Percentiles rank a stretch among this genome's conserved stretches.
phyloP scores from a whole-genome alignment of 2,797 vertebrate genomes.

The Artibeus lituratus region DNA sequence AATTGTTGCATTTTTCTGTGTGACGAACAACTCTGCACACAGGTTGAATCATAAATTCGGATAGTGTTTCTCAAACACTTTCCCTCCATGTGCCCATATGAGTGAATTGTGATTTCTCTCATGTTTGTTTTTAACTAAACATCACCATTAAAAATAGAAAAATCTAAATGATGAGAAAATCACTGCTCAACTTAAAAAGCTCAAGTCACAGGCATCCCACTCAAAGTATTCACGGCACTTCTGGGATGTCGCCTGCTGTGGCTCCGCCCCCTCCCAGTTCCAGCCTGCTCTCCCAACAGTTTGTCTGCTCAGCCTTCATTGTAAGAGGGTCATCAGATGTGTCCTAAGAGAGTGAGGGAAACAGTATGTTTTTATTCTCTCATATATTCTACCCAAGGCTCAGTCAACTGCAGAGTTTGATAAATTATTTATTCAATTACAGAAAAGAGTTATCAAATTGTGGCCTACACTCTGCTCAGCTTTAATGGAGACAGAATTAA shows the following conservation, averaged over 20 bases:
- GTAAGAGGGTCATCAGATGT: not conserved
- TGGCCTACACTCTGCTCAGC: not conserved
- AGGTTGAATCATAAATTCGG: not conserved
- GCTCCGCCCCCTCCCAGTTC: not conserved
- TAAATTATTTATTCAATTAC: not conserved
- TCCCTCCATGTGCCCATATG: not conserved
- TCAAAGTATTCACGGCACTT: conserved; percentile 55
- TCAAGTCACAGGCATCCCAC: conserved; percentile 33
- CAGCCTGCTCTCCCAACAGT: not conserved
- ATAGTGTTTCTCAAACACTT: not conserved
- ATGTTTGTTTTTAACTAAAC: conserved; percentile 46
- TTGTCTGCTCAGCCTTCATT: conserved; percentile 10
- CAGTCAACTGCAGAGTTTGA: not conserved
- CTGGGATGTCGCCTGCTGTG: not conserved
- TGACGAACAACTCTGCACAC: not conserved
- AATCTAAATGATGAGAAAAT: conserved; percentile 45
- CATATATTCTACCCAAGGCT: not conserved
- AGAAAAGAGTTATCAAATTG: not conserved
- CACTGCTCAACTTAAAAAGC: conserved; percentile 58
- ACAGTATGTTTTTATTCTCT: not conserved
- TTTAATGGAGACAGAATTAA: not conserved
- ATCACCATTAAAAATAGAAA: conserved; percentile 58
- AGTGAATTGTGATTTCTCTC: not conserved
- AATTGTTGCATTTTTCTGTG: conserved; percentile 20
- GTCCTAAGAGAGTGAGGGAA: not conserved